Evolutionary conservation across 2,888 invertebrate species (phyloP).

Genomic region (Noctua pronuba): DNA sequence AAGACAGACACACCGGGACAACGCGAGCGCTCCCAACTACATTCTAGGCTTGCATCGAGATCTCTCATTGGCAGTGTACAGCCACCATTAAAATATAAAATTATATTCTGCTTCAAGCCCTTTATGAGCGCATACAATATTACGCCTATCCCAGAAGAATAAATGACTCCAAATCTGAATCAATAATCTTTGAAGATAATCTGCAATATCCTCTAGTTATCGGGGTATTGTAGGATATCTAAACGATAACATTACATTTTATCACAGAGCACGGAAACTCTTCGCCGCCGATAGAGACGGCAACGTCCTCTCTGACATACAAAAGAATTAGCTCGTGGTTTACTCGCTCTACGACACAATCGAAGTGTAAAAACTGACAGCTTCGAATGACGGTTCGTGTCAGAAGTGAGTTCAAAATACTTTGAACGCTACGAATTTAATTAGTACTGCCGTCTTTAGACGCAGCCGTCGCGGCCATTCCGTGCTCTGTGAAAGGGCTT

Average conservation of each 20-base stretch:
- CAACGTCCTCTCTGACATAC: neutral
- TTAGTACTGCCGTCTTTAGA: neutral
- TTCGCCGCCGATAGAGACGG: neutral
- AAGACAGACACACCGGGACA: neutral
- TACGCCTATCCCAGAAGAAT: neutral
- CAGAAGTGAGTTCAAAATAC: neutral
- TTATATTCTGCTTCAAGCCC: neutral
- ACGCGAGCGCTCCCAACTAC: neutral
- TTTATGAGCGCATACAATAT: neutral
- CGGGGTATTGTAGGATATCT: neutral
- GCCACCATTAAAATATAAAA: neutral
- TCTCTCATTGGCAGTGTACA: neutral
- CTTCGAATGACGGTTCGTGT: neutral
- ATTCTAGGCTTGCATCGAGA: neutral
- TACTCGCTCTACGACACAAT: neutral
- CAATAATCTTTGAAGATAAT: neutral
- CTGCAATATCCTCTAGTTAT: neutral
- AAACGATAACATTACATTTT: slow-evolving; percentile 4
- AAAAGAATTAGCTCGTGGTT: neutral
- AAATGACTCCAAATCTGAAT: neutral
- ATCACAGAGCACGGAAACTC: neutral
- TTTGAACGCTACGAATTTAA: neutral
- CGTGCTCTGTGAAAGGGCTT: neutral
- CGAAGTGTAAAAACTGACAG: neutral
- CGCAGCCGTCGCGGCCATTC: neutral